phyloP scores from a whole-genome alignment of 2,888 invertebrate genomes.

The Drosophila mimica region DNA sequence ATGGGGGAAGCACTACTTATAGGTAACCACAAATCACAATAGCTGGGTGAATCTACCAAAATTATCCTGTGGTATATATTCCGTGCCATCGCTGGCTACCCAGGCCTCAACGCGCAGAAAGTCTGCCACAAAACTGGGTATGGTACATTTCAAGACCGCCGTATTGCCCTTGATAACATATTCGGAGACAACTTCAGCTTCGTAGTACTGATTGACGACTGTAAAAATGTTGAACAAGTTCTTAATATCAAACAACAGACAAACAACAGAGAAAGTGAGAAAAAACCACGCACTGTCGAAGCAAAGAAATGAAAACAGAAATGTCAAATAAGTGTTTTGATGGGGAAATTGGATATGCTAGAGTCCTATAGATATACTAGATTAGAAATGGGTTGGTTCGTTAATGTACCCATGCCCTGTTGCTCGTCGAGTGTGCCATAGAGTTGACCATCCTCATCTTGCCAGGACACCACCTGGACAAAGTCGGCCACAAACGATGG shows the following conservation, averaged over 20 bases:
- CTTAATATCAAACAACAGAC: slow-evolving; percentile 3
- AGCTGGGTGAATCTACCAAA: slow-evolving; percentile 87
- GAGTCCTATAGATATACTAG: background rate
- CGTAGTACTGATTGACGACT: slow-evolving; percentile 96
- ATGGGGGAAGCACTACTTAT: slow-evolving; percentile 23
- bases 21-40: slow-evolving; percentile 5
- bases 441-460: slow-evolving; percentile 86
- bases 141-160: slow-evolving; percentile 94
- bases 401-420: slow-evolving; percentile 70
- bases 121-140: slow-evolving; percentile 95
- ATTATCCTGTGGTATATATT: slow-evolving; percentile 89
- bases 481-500: slow-evolving; percentile 91
- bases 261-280: slow-evolving; percentile 4
- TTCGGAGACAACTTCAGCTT: slow-evolving; percentile 94
- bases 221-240: slow-evolving; percentile 18
- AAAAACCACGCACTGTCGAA: slow-evolving; percentile 10
- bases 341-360: slow-evolving; percentile 1
- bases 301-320: slow-evolving; percentile 23
- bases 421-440: slow-evolving; percentile 83
- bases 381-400: slow-evolving; percentile 8
- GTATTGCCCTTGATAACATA: slow-evolving; percentile 95
- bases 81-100: slow-evolving; percentile 89
- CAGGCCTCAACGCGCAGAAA: slow-evolving; percentile 95
- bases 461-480: slow-evolving; percentile 90
- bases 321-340: background rate